phyloP scores from a whole-genome alignment of 2,113 vertebrate species.

The Argyrosomus japonicus region DNA sequence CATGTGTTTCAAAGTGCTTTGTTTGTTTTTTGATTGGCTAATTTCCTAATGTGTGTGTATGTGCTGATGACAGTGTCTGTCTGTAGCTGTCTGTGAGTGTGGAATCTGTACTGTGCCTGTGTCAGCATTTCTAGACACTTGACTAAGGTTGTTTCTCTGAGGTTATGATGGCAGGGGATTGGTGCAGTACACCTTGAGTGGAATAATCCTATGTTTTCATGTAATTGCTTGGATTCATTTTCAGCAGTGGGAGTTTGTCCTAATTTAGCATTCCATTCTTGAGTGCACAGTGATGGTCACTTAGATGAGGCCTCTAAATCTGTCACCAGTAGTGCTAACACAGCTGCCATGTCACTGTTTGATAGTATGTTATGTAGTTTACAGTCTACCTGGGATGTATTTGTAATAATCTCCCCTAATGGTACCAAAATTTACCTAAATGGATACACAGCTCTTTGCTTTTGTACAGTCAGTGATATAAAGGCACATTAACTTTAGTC shows the following conservation, averaged over 20 bases:
- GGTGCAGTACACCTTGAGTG: slow-evolving; percentile 45
- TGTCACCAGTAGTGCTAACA: neutral
- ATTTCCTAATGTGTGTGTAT: slow-evolving; percentile 52
- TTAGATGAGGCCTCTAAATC: slow-evolving; percentile 17
- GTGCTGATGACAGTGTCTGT: slow-evolving; percentile 41
- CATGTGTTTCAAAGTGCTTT: slow-evolving; percentile 52
- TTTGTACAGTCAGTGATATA: slow-evolving; percentile 17
- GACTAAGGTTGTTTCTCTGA: slow-evolving; percentile 46
- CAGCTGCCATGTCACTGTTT: neutral
- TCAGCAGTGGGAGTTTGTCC: neutral
- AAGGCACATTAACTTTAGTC: neutral
- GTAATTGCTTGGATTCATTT: slow-evolving; percentile 66
- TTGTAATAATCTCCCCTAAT: neutral
- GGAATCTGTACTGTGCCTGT: slow-evolving; percentile 18
- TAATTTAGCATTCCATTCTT: neutral
- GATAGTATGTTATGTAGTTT: neutral
- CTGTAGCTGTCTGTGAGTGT: slow-evolving; percentile 31
- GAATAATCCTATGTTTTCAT: slow-evolving; percentile 59
- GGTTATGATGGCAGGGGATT: slow-evolving; percentile 36
- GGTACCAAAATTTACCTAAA: neutral
- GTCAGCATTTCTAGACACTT: slow-evolving; percentile 61
- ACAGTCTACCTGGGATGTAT: neutral
- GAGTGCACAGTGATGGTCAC: slow-evolving; percentile 13
- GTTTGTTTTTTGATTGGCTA: slow-evolving; percentile 66
- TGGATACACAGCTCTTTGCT: neutral